Percentiles rank a stretch among this genome's conserved stretches.
These are phyloP conservation scores for Amphipoea lucens DNA, from an alignment of 2,888 invertebrate species.

Conservation along the genomic window DNA sequence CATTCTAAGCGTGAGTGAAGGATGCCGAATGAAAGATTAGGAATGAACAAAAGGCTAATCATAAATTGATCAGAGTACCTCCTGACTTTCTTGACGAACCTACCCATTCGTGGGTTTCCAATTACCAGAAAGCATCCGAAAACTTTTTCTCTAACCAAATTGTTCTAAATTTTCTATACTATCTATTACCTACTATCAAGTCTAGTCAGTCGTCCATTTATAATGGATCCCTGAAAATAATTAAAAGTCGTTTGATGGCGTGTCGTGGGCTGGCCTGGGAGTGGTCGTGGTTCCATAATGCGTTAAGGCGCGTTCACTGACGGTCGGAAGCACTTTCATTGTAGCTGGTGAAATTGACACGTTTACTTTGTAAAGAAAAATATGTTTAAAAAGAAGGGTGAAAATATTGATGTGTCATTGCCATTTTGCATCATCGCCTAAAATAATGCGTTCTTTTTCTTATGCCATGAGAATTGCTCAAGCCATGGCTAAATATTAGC, in stretches of 20 bases:
- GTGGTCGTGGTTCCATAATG: slow-evolving; percentile 72
- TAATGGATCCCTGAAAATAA: slow-evolving; percentile 72
- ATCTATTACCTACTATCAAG: slow-evolving; percentile 10
- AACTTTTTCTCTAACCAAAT: background rate
- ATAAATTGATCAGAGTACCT: background rate
- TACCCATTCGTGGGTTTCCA: background rate
- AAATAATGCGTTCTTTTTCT: background rate
- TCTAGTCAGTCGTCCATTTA: slow-evolving; percentile 9
- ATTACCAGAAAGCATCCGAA: background rate
- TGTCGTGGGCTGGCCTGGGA: slow-evolving; percentile 70
- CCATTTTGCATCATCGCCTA: background rate
- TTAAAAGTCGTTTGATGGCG: slow-evolving; percentile 69
- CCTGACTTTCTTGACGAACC: background rate
- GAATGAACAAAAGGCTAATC: background rate
- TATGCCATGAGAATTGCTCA: background rate
- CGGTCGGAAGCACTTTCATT: slow-evolving; percentile 71
- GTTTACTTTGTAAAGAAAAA: slow-evolving; percentile 3
- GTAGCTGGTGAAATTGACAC: slow-evolving; percentile 40
- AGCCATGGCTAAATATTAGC: background rate
- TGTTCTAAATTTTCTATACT: slow-evolving; percentile 10
- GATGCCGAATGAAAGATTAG: background rate
- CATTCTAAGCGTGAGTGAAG: background rate
- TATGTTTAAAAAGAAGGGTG: slow-evolving; percentile 4
- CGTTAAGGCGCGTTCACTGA: slow-evolving; percentile 70
- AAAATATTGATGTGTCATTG: slow-evolving; percentile 6